Evolutionary conservation across 1,140 invertebrate genomes (phyloP), one percentile per base, ranked within the genome.

Genomic region (Phymastichus coffea): DNA sequence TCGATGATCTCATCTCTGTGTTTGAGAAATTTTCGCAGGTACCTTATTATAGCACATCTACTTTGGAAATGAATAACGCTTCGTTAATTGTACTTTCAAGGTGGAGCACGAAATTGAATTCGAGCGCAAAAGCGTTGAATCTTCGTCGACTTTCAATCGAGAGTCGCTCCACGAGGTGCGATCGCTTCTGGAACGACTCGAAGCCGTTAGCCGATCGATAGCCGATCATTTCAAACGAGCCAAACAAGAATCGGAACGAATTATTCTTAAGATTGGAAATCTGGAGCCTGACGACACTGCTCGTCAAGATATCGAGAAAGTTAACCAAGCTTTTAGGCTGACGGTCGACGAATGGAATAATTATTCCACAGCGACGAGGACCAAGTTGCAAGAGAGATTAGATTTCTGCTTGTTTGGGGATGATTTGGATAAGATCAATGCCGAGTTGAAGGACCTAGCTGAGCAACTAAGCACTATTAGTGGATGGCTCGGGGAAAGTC

Each of bases 391-490:
- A 69, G 83, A 85, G 62, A 84, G 88, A 64, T 79, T 83, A 23
- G 82, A 86, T 59, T 78, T 89, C 56, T 88, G 86, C 60, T 83
- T 87, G 53, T 91, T 93, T 71, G 84, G 85, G 59, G 81, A 82
- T 41, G 88, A 91, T 75, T 78, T 93, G 4, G 82, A 86, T 62
- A 82, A 88, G 74, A 90, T 94, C 37, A 87, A 92, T 73, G 82
- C 82, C 1, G 75, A 80, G 55, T 43, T 80, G 1, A 59, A 52
- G 0, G 68, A 76, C 44, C 59, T 79, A 19, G 70, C 62, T 6
- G 68, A 76, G 15, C 72, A 76, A 41, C 48, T 77, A 35, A 68
- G 58, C 41, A 69, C 61, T 0, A 71, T 75, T 3, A 70, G 68
- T 20, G 66, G 65, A 8, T 72, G 64, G 69, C 54, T 74, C 2